Percentiles rank a stretch among this genome's conserved stretches.
Conservation (phyloP, 2,797 vertebrate species). For the Yasuhikotakia modesta region DNA sequence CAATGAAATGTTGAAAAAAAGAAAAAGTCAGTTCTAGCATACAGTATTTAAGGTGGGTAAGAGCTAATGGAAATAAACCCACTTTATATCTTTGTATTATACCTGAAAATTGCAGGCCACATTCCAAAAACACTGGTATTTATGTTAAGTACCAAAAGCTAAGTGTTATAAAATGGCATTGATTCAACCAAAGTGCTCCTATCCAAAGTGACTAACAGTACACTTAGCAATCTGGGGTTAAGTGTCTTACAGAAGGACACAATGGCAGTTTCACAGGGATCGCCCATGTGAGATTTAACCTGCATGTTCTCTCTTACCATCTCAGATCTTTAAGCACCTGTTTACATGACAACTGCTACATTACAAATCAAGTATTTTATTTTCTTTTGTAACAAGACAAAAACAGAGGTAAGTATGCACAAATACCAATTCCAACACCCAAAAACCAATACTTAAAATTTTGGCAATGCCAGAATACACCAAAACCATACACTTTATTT, state of each 20-base stretch:
- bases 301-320: not conserved
- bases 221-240: constrained; percentile 2
- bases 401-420: no score
- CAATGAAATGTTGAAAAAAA: no score
- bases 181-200: not conserved
- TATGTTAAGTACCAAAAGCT: not conserved
- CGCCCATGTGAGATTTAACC: constrained; percentile 5
- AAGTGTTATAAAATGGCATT: not conserved
- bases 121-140: not conserved
- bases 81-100: not conserved
- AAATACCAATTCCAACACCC: no score
- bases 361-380: no score
- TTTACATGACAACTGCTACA: not conserved
- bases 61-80: no score
- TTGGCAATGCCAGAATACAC: no score
- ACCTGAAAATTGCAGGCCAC: not conserved
- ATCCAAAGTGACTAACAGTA: constrained; percentile 11
- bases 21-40: no score
- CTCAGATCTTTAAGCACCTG: not conserved
- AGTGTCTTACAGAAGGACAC: constrained; percentile 1
- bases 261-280: constrained; percentile 2
- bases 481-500: no score
- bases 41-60: no score
- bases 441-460: no score
- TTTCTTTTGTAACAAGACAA: no score